Evolutionary conservation across 2,888 invertebrate species (phyloP), one percentile per base, ranked within the genome.

Genomic region (Ormyrus labotus): DNA sequence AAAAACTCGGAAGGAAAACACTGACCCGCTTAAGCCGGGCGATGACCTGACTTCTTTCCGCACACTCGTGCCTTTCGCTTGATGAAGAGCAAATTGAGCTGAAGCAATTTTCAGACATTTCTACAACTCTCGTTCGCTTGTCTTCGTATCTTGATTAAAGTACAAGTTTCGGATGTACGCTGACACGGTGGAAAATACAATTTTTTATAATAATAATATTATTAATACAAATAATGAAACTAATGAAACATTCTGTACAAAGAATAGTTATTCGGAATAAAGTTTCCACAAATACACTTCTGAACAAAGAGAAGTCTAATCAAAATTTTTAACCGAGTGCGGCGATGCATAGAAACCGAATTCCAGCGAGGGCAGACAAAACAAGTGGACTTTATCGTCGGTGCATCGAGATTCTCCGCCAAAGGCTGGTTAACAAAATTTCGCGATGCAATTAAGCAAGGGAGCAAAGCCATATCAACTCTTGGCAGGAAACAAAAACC

Each of bases 401-500:
- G 71, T 61, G 10, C 51, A 51, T 51, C 34, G 51, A 51, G n/a
- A 45, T 8, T 6, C 51, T 51, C 19, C n/a, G 53, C 61, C 34
- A 53, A 72, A 65, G 73, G 61, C 51, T 19, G 8, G 68, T 7
- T 69, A 79, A 79, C 57, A 19, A 68, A 64, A 74, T 79, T 79
- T 79, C 19, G 68, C 13, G 48, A 9, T 8, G 11, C 72, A 53
- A 61, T 53, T 63, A 63, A 72, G 63, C 51, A 58, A 58, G 69
- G 2, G 48, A 70, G 57, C 13, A 72, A 58, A 61, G 34, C n/a
- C 69, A 6, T 9, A 34, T 34, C 34, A 34, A 34, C 34, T 34
- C 34, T 34, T 3, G 34, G 34, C 34, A 34, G 34, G 34, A 61
- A 71, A 71, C 58, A 78, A 78, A 71, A 71, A 71, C 67, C 78